Base-by-base conservation (phyloP, 2,888 invertebrate species). In the Dorcus parallelipipedus region DNA sequence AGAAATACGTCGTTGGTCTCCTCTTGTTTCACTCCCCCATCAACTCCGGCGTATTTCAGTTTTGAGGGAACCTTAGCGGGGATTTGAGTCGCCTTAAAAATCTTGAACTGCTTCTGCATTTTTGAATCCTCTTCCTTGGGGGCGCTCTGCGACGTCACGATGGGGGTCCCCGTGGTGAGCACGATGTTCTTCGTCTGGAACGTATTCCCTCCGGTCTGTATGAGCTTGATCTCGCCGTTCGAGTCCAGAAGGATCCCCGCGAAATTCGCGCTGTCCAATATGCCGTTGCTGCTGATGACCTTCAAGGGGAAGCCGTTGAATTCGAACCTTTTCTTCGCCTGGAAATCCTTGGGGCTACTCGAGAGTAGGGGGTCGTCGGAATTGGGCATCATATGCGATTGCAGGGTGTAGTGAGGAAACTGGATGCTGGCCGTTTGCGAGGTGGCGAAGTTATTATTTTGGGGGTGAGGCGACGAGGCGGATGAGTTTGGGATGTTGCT, bases 361-460 rank as follows among this genome's bases (percentile, higher is more conserved):
- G 93, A 93, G 14, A 93, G 76, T 3, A 93, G 76, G 0, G 93
- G 93, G 75, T 93, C 93, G 70, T 93, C 93, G 0, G 92, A 92
- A 73, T 93, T 93, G 9, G 92, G 87, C 89, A 93, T 90, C 84
- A 93, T 93, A 70, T 91, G 89, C 3, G 88, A 89, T 64, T 91
- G 88, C 7, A 90, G 79, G 0, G 84, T 82, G 63, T 78, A 79
- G 57, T 79, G 79, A 2, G 76, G 75, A 67, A 76, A 79, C 10
- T 74, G 78, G 65, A 76, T 78, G 71, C 58, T 80, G 7, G 26
- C 26, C 73, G 68, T 72, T 9, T 72, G 59, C 74, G 80, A 59
- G 73, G 77, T 40, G 73, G 78, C 55, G 73, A 78, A 64, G 74
- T 67, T 64, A 74, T 67, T 64, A 76, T 78, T 63, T 73, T 80